Evolutionary conservation across 2,113 vertebrate species (phyloP), one percentile per base, ranked within the genome.

Genomic region (Vimba vimba): DNA sequence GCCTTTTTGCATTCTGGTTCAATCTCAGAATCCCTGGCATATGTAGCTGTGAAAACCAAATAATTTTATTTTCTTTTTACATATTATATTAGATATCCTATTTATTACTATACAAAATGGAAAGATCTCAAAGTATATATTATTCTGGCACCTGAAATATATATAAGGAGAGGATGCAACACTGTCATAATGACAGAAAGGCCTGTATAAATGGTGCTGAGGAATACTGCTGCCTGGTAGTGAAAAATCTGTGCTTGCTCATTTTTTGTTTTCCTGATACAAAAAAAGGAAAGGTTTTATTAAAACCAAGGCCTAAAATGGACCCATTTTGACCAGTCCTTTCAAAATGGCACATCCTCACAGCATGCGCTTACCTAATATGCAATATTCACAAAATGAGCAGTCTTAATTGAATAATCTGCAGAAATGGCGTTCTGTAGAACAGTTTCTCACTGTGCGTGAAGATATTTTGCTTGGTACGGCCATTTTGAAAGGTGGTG

Each of bases 11-110:
- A 80, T 55, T 60, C 76, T 43, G 60, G 59, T 62, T 86, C 64
- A 60, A 30, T 83, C 79, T 76, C 36, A 73, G 36, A 73, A 83
- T 79, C 84, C 66, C 21, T 76, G 68, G 66, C 82, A 19, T 84
- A 85, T 78, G 83, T 89, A 87, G 74, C 86, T 77, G 77, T 87
- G 66, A 17, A 59, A 79, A 85, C 88, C 83, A 87, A 89, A 79
- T 87, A 66, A 69, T 60, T 82, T 60, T 30, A 17, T 83, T 82
- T 80, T 71, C 39, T 75, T 79, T 57, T 77, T 82, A 75, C 79
- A 57, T 50, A 80, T 27, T 79, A 78, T 73, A 52, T 52, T 9
- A 57, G 33, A 79, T 75, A 68, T 69, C 64, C 33, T 82, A 82
- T 82, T 69, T 69, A 82, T 69, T n/a, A 69, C 52, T 82, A 33